Conservation (phyloP, 2,888 invertebrate species). For the Cremastobaeus sp. region DNA sequence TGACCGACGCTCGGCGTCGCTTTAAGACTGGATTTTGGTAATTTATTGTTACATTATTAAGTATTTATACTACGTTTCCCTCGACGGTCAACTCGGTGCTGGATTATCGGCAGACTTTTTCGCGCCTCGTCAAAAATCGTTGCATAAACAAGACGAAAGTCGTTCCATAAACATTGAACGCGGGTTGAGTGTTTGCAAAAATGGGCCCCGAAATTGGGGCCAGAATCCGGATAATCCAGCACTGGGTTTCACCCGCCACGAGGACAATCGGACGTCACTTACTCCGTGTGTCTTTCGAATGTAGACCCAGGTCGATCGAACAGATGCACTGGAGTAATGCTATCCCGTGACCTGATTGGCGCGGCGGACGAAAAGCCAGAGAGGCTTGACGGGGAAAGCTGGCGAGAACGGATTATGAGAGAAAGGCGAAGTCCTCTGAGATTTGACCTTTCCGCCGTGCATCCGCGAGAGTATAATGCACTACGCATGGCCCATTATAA, state of each 20-base stretch:
- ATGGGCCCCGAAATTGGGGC: too few relatives aligned
- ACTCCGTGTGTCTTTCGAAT: slow-evolving; percentile 37
- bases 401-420: slow-evolving; percentile 5
- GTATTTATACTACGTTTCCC: too few relatives aligned
- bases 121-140: too few relatives aligned
- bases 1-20: slow-evolving; percentile 27
- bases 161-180: too few relatives aligned
- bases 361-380: slow-evolving; percentile 56
- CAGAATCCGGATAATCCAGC: too few relatives aligned
- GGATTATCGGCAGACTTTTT: too few relatives aligned
- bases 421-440: slow-evolving; percentile 32
- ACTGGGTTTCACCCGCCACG: too few relatives aligned
- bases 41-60: slow-evolving; percentile 37
- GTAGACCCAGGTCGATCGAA: slow-evolving; percentile 10
- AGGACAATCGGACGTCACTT: slow-evolving; percentile 3
- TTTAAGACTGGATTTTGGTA: slow-evolving; percentile 54
- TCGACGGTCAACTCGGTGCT: too few relatives aligned
- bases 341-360: slow-evolving; percentile 74
- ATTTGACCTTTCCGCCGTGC: slow-evolving; percentile 34
- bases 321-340: slow-evolving; percentile 64
- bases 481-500: too few relatives aligned
- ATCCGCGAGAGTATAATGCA: too few relatives aligned
- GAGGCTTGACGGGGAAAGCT: slow-evolving; percentile 27
- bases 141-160: too few relatives aligned
- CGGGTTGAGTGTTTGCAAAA: too few relatives aligned